phyloP scores from a whole-genome alignment of 2,113 vertebrate genomes.

The Bubalus kerabau region DNA sequence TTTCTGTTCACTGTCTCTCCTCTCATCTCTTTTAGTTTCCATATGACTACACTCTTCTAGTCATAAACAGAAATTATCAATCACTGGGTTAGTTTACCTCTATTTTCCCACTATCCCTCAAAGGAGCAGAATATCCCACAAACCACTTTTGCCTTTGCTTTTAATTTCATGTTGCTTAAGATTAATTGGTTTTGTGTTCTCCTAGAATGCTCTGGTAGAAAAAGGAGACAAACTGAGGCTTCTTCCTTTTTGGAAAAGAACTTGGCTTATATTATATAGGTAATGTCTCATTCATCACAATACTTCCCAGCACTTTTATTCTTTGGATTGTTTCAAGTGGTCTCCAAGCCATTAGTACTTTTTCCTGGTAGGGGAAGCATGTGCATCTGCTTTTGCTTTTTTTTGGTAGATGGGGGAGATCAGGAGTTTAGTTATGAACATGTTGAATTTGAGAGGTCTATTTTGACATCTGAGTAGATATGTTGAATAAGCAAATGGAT shows the following conservation, averaged over 20 bases:
- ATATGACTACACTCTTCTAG: background rate
- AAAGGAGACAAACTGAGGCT: background rate
- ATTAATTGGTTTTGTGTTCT: slow-evolving; percentile 30
- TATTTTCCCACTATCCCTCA: background rate
- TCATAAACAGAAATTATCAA: slow-evolving; percentile 7
- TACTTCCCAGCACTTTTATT: background rate
- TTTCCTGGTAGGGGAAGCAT: background rate
- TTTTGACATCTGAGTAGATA: background rate
- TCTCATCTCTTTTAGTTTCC: background rate
- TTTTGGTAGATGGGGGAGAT: background rate
- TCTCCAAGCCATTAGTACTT: background rate
- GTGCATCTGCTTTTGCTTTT: background rate
- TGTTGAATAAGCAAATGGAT: background rate
- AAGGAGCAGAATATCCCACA: slow-evolving; percentile 12
- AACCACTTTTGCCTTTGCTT: slow-evolving; percentile 36
- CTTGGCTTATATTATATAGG: background rate
- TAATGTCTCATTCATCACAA: background rate
- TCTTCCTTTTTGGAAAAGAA: background rate
- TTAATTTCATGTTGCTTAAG: slow-evolving; percentile 30
- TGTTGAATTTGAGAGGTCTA: slow-evolving; percentile 18
- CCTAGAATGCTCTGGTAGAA: background rate
- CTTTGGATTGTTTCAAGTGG: background rate
- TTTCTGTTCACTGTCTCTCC: background rate
- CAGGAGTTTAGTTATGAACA: background rate
- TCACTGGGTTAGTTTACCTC: background rate